Conservation (phyloP, 2,888 invertebrate genomes). For the Junonia oenone region DNA sequence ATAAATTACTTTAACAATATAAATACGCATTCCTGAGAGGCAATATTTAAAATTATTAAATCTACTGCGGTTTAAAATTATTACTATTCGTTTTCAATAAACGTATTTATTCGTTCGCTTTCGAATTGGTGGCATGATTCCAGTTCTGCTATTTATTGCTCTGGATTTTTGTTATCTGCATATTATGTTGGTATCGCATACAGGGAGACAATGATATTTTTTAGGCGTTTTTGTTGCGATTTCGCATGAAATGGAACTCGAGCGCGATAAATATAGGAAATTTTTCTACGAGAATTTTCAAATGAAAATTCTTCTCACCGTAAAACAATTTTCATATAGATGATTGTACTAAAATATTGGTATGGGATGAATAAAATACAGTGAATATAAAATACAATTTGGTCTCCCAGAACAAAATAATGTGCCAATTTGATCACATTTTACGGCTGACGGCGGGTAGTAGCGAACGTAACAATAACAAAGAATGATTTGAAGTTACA, state of each 20-base stretch:
- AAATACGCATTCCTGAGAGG: background rate
- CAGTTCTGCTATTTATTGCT: constrained; percentile 20
- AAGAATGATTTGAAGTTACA: too few relatives aligned
- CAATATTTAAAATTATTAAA: constrained; percentile 3
- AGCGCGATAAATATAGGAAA: background rate
- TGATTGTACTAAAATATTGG: background rate
- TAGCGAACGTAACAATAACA: too few relatives aligned
- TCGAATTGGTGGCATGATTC: constrained; percentile 25
- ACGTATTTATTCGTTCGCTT: constrained; percentile 17
- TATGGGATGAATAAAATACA: background rate
- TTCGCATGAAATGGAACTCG: background rate
- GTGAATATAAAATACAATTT: too few relatives aligned
- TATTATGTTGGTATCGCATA: constrained; percentile 12
- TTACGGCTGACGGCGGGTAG: too few relatives aligned
- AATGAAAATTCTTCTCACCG: background rate
- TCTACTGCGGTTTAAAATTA: constrained; percentile 1
- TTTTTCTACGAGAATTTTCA: background rate
- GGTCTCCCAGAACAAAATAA: too few relatives aligned
- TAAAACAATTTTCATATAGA: background rate
- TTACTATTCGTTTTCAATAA: constrained; percentile 19
- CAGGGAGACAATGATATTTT: constrained; percentile 15
- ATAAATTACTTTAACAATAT: background rate
- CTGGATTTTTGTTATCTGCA: constrained; percentile 20
- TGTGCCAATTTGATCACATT: too few relatives aligned
- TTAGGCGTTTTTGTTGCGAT: background rate